Base-by-base conservation (phyloP, 2,113 vertebrate genomes). In the Vicugna pacos region DNA sequence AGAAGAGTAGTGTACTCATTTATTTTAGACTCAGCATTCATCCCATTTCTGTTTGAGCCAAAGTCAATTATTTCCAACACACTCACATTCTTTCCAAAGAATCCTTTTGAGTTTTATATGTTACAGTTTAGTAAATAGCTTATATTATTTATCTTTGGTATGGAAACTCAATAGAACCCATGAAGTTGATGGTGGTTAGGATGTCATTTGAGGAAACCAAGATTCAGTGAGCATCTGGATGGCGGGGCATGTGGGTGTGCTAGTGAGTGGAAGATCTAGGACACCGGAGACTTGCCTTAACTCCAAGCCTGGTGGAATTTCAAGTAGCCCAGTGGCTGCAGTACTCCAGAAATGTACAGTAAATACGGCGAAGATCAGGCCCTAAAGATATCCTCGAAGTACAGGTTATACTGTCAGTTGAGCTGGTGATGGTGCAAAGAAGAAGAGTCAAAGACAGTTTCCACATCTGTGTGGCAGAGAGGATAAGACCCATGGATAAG, bases 221-320 rank as follows among this genome's bases (percentile, higher is more conserved):
- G 10, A 64, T 3, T 86, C 13, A 48, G 15, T 42, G 26, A 83
- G 8, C 76, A 84, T 6, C n/a, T 69, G 13, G 2, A 3, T 50
- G 48, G 72, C 24, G 6, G n/a, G 19, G 24, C 4, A 5, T 4
- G 4, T 1, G 2, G 11, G 13, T 4, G 32, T 2, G 10, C n/a
- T 54, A 6, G 4, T 38, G 20, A 77, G n/a, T 38, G 7, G 32
- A 67, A 60, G 30, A 32, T 30, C 15, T 11, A 16, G 3, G 5
- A 16, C 3, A 58, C 3, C 3, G 28, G 8, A 64, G 4, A 75
- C 80, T 73, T 82, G 5, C 22, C 5, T 52, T 48, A 83, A 67
- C 24, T 75, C 38, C 12, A 88, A 46, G 10, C 13, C 7, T 48
- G n/a, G 3, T 46, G 24, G 19, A 22, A 2, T 81, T 48, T 62